A percentile compares a stretch with the other conserved stretches of the same genome.
Evolutionary conservation across 2,113 vertebrate species (phyloP).

Genomic region (Rhipidura dahli): DNA sequence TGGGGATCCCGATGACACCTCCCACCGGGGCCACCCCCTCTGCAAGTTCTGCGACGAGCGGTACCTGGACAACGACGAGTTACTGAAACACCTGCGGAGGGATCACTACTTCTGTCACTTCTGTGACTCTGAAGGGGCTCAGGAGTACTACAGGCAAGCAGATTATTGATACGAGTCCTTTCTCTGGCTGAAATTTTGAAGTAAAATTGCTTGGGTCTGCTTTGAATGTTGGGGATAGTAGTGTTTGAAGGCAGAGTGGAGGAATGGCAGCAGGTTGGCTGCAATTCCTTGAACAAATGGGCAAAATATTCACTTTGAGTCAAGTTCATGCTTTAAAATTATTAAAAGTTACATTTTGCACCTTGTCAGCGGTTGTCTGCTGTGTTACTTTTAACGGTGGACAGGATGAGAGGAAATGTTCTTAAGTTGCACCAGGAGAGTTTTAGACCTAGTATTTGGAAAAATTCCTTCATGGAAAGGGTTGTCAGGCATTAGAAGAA

Average conservation of each 20-base stretch:
- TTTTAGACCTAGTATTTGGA: neutral
- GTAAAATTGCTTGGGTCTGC: neutral
- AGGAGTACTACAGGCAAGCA: conserved; percentile 88
- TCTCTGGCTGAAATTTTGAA: neutral
- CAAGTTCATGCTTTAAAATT: neutral
- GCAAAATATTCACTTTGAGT: neutral
- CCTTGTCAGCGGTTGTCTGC: neutral
- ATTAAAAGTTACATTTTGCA: neutral
- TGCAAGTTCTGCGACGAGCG: conserved; percentile 98
- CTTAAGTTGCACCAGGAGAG: neutral
- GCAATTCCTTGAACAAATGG: neutral
- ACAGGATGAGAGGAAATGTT: fast-evolving
- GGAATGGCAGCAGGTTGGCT: neutral
- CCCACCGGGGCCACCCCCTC: conserved; percentile 93
- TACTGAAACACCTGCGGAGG: conserved; percentile 91
- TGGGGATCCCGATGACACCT: conserved; percentile 94
- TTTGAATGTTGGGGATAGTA: neutral
- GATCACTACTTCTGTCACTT: conserved; percentile 99
- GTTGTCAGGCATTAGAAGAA: neutral
- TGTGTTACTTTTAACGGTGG: neutral
- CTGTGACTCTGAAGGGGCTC: conserved; percentile 93
- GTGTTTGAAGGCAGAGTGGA: neutral
- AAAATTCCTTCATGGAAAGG: neutral
- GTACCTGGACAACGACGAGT: conserved; percentile 94
- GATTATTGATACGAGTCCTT: fast-evolving